Base-by-base conservation (phyloP, 2,888 invertebrate species). In the Acronicta leporina region DNA sequence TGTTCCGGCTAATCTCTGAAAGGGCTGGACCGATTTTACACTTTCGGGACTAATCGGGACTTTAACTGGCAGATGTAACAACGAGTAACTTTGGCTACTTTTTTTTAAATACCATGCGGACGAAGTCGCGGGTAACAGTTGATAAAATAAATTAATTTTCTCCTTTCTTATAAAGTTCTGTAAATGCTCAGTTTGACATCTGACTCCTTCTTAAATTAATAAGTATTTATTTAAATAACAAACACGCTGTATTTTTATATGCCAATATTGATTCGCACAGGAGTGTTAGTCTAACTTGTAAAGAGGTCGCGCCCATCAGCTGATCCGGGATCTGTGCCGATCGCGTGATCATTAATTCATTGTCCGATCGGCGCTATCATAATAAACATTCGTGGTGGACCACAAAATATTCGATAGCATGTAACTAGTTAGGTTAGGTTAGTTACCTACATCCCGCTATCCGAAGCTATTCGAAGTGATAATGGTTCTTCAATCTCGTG, bases 281-380 rank as follows among this genome's bases (percentile, higher is more conserved):
- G 66, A 57, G 67, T 72, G 76, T 63, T 65, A 46, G 66, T 73
- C 64, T 67, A 58, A 73, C 47, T 15, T 52, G 20, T 52, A 51
- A 64, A 55, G 64, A 56, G 68, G 68, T 69, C 70, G 65, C 55
- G 55, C 59, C 68, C 45, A 69, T 68, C 68, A 68, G 68, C 70
- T 68, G 68, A 59, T 70, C 65, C 60, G 55, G 65, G 65, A 56
- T 64, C 55, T 52, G 30, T 30, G 30, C 44, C 64, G 69, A 68
- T 63, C 54, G 48, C 52, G 43, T 68, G 65, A 70, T 69, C 65
- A 68, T 69, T 68, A 59, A 68, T 68, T 68, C 70, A 69, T 43
- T 64, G 55, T 56, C 41, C 55, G 46, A 9, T 55, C 43, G 60
- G 63, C 60, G 45, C 57, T 63, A 76, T 64, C 54, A 62, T 53